phyloP scores from a whole-genome alignment of 2,113 vertebrate genomes.

The Corydoras sp. region DNA sequence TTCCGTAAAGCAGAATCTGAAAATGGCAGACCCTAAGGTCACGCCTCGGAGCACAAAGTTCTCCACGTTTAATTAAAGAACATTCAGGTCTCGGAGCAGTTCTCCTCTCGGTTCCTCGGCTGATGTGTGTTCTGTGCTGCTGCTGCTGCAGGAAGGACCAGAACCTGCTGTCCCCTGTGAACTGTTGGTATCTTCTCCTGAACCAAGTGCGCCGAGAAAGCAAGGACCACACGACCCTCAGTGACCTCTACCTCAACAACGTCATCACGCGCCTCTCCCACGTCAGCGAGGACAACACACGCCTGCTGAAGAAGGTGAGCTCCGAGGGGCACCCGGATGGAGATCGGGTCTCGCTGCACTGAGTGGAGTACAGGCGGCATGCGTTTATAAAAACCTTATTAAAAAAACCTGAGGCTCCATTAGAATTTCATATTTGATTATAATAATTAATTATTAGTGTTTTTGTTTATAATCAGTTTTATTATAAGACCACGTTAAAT shows the following conservation, averaged over 20 bases:
- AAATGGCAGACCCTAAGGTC: constrained; percentile 13
- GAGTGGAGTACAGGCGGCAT: no score
- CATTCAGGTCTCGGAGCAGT: neutral
- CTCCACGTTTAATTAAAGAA: neutral
- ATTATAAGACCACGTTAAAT: no score
- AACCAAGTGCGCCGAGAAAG: constrained; percentile 97
- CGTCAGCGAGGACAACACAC: constrained; percentile 96
- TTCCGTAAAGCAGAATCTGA: constrained; percentile 22
- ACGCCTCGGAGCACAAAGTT: constrained; percentile 7
- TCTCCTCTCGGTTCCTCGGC: no score
- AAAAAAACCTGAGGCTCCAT: no score
- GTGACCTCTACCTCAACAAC: constrained; percentile 98
- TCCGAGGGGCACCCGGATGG: neutral
- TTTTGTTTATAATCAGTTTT: no score
- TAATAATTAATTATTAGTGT: no score
- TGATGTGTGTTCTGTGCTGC: neutral
- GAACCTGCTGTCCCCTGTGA: constrained; percentile 93
- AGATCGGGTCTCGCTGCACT: neutral
- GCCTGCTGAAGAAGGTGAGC: constrained; percentile 95
- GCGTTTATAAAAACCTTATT: no score
- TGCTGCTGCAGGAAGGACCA: constrained; percentile 83
- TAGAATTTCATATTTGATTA: no score
- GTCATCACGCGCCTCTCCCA: constrained; percentile 95
- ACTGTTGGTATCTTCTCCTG: constrained; percentile 97
- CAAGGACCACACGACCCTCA: constrained; percentile 93